Evolutionary conservation across 2,113 vertebrate genomes (phyloP).

Genomic region (Cyphomyrus plagiostoma): DNA sequence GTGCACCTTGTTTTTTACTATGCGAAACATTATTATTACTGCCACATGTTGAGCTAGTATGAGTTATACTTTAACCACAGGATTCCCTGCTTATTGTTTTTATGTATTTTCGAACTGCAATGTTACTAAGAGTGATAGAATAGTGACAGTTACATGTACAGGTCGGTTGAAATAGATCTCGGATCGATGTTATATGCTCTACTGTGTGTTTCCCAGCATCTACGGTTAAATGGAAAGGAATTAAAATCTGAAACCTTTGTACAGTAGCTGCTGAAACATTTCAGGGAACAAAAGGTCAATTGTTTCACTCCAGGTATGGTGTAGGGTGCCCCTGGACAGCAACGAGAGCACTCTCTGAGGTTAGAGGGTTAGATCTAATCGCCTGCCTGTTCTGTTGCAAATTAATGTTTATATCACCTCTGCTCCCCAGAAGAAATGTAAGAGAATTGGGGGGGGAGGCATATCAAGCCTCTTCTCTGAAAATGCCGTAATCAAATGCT

Average conservation of each 20-base stretch:
- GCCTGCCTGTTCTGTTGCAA: slow-evolving; percentile 8
- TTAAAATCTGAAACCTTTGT: neutral
- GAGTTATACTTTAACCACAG: neutral
- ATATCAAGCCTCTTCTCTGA: neutral
- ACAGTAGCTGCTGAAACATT: slow-evolving; percentile 9
- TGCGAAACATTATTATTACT: neutral
- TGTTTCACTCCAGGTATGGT: neutral
- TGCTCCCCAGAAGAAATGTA: slow-evolving; percentile 15
- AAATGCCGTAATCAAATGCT: neutral
- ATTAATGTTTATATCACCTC: slow-evolving; percentile 17
- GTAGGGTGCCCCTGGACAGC: neutral
- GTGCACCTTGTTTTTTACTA: neutral
- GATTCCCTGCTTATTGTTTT: neutral
- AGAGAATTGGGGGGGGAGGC: neutral
- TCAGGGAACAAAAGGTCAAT: neutral
- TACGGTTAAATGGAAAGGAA: neutral
- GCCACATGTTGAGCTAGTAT: neutral
- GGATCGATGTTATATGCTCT: neutral
- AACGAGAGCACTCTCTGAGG: neutral
- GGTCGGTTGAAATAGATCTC: neutral
- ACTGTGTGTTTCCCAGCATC: neutral
- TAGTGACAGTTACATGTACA: neutral
- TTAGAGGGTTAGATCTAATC: slow-evolving; percentile 25
- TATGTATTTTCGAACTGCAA: neutral
- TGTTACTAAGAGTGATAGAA: neutral